Evolutionary conservation across 2,888 invertebrate genomes (phyloP).

Genomic region (Lymantria dispar): DNA sequence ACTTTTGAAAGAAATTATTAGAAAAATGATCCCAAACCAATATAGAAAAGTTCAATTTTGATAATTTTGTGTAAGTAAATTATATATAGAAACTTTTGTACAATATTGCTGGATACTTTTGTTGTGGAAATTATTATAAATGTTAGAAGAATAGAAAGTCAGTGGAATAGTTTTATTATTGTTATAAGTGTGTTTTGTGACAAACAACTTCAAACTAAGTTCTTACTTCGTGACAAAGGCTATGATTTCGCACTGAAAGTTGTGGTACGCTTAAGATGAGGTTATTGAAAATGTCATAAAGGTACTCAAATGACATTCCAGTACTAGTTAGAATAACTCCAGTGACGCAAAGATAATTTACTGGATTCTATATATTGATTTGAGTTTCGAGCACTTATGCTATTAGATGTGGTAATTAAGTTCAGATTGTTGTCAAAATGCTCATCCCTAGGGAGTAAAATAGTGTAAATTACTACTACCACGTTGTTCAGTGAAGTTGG

Average conservation of each 20-base stretch:
- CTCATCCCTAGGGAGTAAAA: too few relatives aligned
- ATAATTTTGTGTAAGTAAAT: too few relatives aligned
- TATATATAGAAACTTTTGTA: too few relatives aligned
- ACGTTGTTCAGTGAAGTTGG: too few relatives aligned
- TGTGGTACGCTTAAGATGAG: conserved; percentile 9
- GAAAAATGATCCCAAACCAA: too few relatives aligned
- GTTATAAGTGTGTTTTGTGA: background rate
- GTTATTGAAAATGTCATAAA: conserved; percentile 17
- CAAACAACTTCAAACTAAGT: conserved; percentile 9
- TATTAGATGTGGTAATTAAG: too few relatives aligned
- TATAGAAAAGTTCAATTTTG: too few relatives aligned
- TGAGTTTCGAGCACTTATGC: background rate
- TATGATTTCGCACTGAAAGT: conserved; percentile 14
- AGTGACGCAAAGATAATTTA: background rate
- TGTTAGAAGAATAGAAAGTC: background rate
- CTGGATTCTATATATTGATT: background rate
- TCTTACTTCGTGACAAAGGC: conserved; percentile 6
- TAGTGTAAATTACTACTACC: too few relatives aligned
- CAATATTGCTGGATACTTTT: too few relatives aligned
- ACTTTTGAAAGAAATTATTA: too few relatives aligned
- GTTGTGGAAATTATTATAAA: background rate
- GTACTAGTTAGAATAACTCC: conserved; percentile 1
- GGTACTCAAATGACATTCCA: background rate
- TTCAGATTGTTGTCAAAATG: too few relatives aligned
- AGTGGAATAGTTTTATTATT: background rate